These are phyloP conservation scores for Platorchestia sp. DNA, from an alignment of 1,140 invertebrate genomes.

Conservation along the genomic window DNA sequence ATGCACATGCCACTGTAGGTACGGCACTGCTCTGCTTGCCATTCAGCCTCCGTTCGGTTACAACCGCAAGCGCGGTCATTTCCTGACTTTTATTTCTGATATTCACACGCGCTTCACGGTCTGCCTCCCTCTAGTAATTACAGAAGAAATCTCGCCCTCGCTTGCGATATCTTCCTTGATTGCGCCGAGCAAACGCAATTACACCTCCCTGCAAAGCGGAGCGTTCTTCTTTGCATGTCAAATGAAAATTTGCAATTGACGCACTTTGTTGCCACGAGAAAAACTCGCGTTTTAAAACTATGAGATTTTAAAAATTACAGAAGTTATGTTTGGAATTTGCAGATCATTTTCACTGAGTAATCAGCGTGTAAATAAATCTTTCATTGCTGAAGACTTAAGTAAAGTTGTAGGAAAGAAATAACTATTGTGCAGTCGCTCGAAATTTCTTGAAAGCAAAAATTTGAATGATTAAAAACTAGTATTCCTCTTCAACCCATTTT, in stretches of 20 bases:
- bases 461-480: no score
- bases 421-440: background rate
- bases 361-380: background rate
- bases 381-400: background rate
- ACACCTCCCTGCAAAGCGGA: background rate
- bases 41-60: background rate
- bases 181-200: conserved; percentile 6
- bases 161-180: conserved; percentile 41
- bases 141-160: conserved; percentile 11
- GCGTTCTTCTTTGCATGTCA: background rate
- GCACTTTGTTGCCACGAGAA: background rate
- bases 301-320: no score
- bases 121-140: background rate
- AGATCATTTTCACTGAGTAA: background rate
- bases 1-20: background rate
- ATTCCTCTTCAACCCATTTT: no score
- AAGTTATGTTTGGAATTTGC: background rate
- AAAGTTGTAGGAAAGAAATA: background rate
- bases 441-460: background rate
- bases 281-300: background rate
- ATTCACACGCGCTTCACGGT: background rate
- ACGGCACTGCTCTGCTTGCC: background rate
- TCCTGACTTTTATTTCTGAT: background rate
- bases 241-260: background rate
- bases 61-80: background rate